These are phyloP conservation scores for Perdix hodgsoniae DNA, from an alignment of 2,797 vertebrate species.

Conservation along the genomic window DNA sequence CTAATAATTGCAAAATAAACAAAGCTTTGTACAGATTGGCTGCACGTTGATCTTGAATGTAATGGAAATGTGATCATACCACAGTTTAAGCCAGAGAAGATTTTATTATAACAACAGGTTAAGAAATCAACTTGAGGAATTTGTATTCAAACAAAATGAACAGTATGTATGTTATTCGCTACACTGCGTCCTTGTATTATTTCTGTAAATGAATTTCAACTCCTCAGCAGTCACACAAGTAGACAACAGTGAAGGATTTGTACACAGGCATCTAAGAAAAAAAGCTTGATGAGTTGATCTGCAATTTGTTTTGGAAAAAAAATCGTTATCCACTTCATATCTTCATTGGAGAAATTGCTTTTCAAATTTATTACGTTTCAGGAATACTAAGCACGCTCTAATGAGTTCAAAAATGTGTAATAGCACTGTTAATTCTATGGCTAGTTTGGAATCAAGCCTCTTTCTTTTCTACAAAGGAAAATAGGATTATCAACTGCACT, in stretches of 20 bases:
- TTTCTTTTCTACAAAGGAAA: slow-evolving; percentile 80
- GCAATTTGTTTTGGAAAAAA: slow-evolving; percentile 66
- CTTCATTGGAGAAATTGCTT: slow-evolving; percentile 72
- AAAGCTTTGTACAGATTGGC: slow-evolving; percentile 7
- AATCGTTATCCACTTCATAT: slow-evolving; percentile 58
- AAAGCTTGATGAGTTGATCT: slow-evolving; percentile 30
- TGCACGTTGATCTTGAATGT: neutral
- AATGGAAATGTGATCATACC: neutral
- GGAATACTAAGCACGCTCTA: slow-evolving; percentile 73
- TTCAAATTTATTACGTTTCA: slow-evolving; percentile 69
- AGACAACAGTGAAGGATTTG: neutral
- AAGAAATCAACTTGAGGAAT: neutral
- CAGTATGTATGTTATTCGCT: neutral
- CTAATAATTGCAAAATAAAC: slow-evolving; percentile 41
- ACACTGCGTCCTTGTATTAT: neutral
- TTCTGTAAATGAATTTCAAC: slow-evolving; percentile 48
- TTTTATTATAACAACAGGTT: neutral
- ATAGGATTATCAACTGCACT: slow-evolving; percentile 79
- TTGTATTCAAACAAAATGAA: neutral
- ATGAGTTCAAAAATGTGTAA: slow-evolving; percentile 79
- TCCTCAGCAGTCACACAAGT: neutral
- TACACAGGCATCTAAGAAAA: neutral
- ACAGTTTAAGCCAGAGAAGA: neutral
- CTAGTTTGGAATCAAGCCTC: slow-evolving; percentile 69
- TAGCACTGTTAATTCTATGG: slow-evolving; percentile 77